Base-by-base conservation (phyloP, 1,140 invertebrate genomes). In the Calephelis virginiensis region DNA sequence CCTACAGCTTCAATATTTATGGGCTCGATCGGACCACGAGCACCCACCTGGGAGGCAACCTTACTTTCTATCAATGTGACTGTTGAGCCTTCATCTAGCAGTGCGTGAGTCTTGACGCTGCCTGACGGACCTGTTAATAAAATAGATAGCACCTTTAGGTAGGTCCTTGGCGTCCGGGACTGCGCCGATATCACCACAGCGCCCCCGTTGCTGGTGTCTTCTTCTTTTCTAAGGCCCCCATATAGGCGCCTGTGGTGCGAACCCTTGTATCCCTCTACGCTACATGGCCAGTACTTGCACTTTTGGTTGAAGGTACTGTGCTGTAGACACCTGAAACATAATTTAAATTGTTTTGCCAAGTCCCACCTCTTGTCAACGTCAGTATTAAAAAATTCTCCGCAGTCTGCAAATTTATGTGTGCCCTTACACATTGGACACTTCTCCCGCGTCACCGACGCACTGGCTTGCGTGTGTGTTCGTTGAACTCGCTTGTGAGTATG, bases 21-120 rank as follows among this genome's bases (percentile, higher is more conserved):
- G 6, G 40, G 48, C 11, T 49, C 53, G 8, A 43, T 17, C 2
- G 66, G 68, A 1, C 68, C 72, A 12, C 50, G 17, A 0, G 64
- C 64, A 17, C 70, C 73, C 11, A 72, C 40, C 6, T 12, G 0
- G 0, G 46, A 6, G 8, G 66, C 73, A 8, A 74, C 8, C 0
- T 60, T 46, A 2, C 45, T 38, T 5, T 74, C 73, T 1, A 74
- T 53, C 0, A 74, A 49, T 1, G 62, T 67, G 9, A 71, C 61
- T 10, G 69, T 71, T 0, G 73, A 71, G 0, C 72, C 72, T 37
- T 74, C 72, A 40, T 74, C 69, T 8, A 71, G 17, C n/a, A 75
- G 50, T 6, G 69, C 73, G 13, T 53, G 65, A 3, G 63, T 66
- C 13, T 73, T 28, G 13, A 63, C 28, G 11, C 8, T 53, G n/a